A percentile compares a stretch with the other conserved stretches of the same genome.
These are phyloP conservation scores for Porphyrio hochstetteri DNA, from an alignment of 2,113 vertebrate species.

Conservation along the genomic window DNA sequence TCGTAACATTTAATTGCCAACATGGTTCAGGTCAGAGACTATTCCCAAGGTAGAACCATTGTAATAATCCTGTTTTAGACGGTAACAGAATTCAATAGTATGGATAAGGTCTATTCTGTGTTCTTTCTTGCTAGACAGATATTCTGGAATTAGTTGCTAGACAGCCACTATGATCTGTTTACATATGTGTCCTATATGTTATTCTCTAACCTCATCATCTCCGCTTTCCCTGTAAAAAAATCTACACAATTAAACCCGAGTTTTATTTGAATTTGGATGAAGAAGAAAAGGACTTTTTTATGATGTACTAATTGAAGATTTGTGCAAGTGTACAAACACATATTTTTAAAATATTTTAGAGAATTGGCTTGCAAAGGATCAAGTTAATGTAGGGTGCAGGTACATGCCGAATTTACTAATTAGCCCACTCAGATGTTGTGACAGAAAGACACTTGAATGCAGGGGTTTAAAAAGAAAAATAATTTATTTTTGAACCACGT, in stretches of 20 bases:
- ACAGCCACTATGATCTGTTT: background rate
- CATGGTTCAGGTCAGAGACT: background rate
- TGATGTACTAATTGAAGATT: background rate
- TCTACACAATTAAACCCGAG: background rate
- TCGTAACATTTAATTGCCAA: background rate
- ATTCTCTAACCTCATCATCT: background rate
- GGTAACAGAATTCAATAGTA: background rate
- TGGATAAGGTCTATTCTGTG: background rate
- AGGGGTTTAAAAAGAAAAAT: no score
- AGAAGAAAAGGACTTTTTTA: background rate
- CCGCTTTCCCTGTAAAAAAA: background rate
- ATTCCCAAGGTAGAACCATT: background rate
- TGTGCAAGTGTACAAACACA: background rate
- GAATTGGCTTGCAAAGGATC: background rate
- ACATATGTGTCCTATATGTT: background rate
- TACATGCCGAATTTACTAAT: background rate
- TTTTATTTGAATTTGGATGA: background rate
- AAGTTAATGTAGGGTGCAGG: background rate
- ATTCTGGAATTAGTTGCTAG: background rate
- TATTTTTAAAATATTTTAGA: background rate
- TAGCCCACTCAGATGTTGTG: background rate
- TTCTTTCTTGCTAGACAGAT: background rate
- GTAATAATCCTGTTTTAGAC: background rate
- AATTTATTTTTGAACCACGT: no score
- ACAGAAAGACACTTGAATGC: no score